These are phyloP conservation scores for Melanostoma mellinum DNA, from an alignment of 2,888 invertebrate genomes.

Conservation along the genomic window DNA sequence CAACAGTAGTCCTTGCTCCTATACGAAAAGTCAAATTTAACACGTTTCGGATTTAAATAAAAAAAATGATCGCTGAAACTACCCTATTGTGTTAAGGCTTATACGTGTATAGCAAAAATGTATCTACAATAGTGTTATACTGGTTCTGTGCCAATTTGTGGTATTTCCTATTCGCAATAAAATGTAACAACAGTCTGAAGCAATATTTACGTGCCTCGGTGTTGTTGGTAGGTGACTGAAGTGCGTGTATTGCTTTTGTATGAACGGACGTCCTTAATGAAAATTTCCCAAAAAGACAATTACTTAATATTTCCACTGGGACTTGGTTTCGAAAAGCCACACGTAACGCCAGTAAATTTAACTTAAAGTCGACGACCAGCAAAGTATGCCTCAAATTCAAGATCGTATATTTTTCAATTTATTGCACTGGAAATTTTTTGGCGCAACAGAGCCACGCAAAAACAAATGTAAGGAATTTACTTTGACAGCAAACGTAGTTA, in stretches of 20 bases:
- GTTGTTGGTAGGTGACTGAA: neutral
- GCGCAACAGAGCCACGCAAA: neutral
- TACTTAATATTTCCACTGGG: neutral
- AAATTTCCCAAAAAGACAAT: slow-evolving; percentile 18
- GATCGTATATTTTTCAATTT: slow-evolving; percentile 2
- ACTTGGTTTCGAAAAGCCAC: neutral
- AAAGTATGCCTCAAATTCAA: neutral
- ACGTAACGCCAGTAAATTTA: neutral
- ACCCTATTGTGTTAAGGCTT: too few species aligned
- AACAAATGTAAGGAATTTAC: slow-evolving; percentile 13
- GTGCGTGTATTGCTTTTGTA: neutral
- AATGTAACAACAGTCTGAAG: slow-evolving; percentile 4
- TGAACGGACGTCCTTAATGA: slow-evolving; percentile 6
- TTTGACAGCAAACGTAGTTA: neutral
- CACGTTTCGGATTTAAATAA: slow-evolving; percentile 26
- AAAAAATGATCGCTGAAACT: neutral
- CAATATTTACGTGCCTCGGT: neutral
- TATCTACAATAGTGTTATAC: too few species aligned
- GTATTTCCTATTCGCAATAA: neutral
- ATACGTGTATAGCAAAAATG: too few species aligned
- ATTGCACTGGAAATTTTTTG: slow-evolving; percentile 10
- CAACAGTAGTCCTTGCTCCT: neutral
- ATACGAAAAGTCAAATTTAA: slow-evolving; percentile 13
- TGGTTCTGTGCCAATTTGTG: neutral
- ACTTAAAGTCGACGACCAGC: slow-evolving; percentile 1